Evolutionary conservation across 1,140 invertebrate genomes (phyloP).

Genomic region (Musca domestica): DNA sequence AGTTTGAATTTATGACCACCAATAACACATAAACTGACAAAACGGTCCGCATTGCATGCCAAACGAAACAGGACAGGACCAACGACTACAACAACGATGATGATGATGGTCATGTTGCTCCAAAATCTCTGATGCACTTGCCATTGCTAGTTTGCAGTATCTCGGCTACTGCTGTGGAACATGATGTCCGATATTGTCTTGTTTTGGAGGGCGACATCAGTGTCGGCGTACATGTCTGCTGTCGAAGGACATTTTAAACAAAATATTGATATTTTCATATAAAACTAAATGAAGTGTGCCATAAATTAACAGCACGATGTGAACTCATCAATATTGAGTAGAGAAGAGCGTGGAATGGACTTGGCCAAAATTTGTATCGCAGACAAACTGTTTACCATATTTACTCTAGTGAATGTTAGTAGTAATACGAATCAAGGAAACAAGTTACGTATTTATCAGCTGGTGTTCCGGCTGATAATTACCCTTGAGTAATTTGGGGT

Average conservation of each 20-base stretch:
- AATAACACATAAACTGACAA: conserved; percentile 17
- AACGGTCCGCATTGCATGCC: conserved; percentile 12
- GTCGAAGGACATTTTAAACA: conserved; percentile 18
- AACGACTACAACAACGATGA: not conserved
- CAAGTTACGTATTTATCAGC: no score
- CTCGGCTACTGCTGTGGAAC: not conserved
- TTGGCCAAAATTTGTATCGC: no score
- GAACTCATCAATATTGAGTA: no score
- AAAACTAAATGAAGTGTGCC: no score
- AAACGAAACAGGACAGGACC: not conserved
- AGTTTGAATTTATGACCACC: conserved; percentile 17
- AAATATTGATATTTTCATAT: conserved; percentile 24
- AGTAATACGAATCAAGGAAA: no score
- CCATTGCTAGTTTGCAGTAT: not conserved
- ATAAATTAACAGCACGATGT: no score
- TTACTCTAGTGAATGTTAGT: no score
- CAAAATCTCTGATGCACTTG: not conserved
- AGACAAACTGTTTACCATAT: no score
- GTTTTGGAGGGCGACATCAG: not conserved
- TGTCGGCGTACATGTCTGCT: conserved; percentile 17
- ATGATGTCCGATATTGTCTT: no score
- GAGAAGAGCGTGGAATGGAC: no score
- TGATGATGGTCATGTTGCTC: not conserved
- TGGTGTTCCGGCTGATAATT: no score
- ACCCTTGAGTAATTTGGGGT: no score